phyloP scores from a whole-genome alignment of 1,140 invertebrate genomes.

The Drosophila sproati region DNA sequence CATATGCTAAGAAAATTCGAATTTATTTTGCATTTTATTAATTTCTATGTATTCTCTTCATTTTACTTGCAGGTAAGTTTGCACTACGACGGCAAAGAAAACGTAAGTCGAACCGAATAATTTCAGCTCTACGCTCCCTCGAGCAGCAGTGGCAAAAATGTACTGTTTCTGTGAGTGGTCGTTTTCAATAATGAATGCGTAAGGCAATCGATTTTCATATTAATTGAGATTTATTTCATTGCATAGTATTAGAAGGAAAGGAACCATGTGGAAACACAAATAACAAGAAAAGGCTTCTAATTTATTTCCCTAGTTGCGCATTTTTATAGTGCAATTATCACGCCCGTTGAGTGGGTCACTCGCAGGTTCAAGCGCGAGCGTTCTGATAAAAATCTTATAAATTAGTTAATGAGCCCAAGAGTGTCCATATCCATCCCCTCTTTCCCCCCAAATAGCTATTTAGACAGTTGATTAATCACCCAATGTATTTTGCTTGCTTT shows the following conservation, averaged over 20 bases:
- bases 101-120: conserved; percentile 67
- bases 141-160: conserved; percentile 17
- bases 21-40: conserved; percentile 15
- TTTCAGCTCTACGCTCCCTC: conserved; percentile 45
- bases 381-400: conserved; percentile 72
- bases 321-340: conserved; percentile 81
- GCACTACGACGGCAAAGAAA: conserved; percentile 80
- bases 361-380: conserved; percentile 8
- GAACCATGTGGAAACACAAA: conserved; percentile 14
- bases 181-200: conserved; percentile 78
- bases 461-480: conserved; percentile 78
- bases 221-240: conserved; percentile 80
- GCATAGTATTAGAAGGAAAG: conserved; percentile 3
- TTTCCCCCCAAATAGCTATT: conserved; percentile 50
- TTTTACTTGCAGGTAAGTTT: conserved; percentile 76
- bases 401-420: conserved; percentile 60
- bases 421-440: conserved; percentile 1
- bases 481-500: conserved; percentile 63
- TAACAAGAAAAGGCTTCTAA: conserved; percentile 45
- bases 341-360: conserved; percentile 46
- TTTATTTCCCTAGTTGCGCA: conserved; percentile 74
- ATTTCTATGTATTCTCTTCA: conserved; percentile 37
- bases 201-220: conserved; percentile 79
- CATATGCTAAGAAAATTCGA: background rate
- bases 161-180: conserved; percentile 57